These are phyloP conservation scores for Danionella cerebrum DNA, from an alignment of 2,113 vertebrate species.

Conservation along the genomic window DNA sequence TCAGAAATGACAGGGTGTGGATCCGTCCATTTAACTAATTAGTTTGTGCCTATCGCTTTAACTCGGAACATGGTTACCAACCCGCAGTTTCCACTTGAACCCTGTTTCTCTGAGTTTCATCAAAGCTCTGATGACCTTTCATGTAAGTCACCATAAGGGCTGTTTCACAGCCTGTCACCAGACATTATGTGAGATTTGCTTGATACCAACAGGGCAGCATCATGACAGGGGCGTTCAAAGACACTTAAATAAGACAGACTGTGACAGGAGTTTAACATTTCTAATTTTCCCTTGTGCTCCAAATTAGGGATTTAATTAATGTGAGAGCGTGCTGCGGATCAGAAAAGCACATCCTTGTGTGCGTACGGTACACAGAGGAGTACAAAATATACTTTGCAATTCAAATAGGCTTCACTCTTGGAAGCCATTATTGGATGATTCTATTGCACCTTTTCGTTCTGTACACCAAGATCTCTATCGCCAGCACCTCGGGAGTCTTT, in stretches of 20 bases:
- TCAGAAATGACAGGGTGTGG: conserved; percentile 36
- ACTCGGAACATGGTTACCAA: too few relatives aligned
- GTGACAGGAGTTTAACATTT: background rate
- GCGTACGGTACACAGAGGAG: background rate
- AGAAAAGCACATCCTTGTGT: conserved; percentile 6
- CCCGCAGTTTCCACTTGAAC: background rate
- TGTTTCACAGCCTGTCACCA: conserved; percentile 2
- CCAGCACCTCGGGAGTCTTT: background rate
- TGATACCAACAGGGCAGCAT: background rate
- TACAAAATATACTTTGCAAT: background rate
- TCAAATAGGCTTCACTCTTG: background rate
- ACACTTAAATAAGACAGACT: background rate
- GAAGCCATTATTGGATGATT: background rate
- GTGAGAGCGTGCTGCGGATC: conserved; percentile 13
- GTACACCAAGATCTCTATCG: background rate
- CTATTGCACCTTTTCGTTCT: background rate
- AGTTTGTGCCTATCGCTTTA: conserved; percentile 34
- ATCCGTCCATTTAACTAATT: conserved; percentile 42
- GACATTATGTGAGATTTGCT: conserved; percentile 2
- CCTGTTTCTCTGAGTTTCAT: background rate
- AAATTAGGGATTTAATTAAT: conserved; percentile 17
- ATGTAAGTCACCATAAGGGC: background rate
- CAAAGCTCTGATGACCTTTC: background rate
- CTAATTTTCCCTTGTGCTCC: background rate
- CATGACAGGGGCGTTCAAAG: background rate